Evolutionary conservation across 2,888 invertebrate species (phyloP), one percentile per base, ranked within the genome.

Genomic region (Sussaba pulchella): DNA sequence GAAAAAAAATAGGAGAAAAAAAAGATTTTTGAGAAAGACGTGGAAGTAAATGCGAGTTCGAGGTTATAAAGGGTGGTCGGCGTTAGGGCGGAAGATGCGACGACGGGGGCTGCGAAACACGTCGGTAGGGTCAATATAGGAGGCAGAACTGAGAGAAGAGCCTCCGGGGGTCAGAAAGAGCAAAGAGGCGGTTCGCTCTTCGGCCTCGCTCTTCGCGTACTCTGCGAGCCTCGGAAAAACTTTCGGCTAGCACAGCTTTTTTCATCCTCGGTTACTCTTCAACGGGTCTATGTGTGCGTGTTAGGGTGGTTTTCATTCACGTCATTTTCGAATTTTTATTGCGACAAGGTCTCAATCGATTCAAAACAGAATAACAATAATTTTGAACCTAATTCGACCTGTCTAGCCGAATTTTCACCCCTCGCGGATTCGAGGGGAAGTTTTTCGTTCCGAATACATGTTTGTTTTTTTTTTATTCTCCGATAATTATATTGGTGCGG

Each of bases 161-260:
- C 84, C 87, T 88, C 82, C 54, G 85, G 86, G 85, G 88, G 87
- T 88, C 87, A 85, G 83, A 84, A 85, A 83, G 85, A 85, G 86
- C 83, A 85, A 85, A 87, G 87, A 86, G 83, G 83, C 71, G 76
- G 80, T 76, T 66, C 82, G 75, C 82, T 80, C 72, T 57, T 74
- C 69, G 47, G 52, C 43, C 26, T 59, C 45, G 36, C 52, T 52
- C 26, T 59, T 36, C 63, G 52, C 19, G 79, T 57, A 10, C 64
- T 70, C n/a, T 0, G 57, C 36, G 31, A 61, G 41, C 54, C 31
- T 41, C 73, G 31, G 36, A 8, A 71, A 59, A 52, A 43, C 31
- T 54, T 36, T 24, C 24, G 39, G 24, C 21, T 12, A 12, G 19
- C 41, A 12, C 21, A 12, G 61, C 12, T 31, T 26, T n/a, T n/a